Percentiles rank a stretch among this genome's conserved stretches.
Evolutionary conservation across 92 coral and sea anemone genomes (phyloP).

Genomic region (Phymanthus crucifer): DNA sequence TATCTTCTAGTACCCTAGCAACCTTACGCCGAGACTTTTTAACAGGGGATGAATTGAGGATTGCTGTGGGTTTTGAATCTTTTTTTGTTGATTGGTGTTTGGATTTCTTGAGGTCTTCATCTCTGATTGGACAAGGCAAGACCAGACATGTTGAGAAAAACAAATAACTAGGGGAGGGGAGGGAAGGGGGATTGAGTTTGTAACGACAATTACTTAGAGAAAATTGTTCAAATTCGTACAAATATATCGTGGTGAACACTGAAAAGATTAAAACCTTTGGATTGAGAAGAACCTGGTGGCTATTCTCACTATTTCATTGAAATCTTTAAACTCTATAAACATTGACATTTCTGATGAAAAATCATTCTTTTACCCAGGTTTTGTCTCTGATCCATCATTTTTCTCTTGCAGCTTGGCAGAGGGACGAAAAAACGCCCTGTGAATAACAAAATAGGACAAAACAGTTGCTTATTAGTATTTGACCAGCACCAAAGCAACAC

Average conservation of each 20-base stretch:
- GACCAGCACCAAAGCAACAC: neutral
- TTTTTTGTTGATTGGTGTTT: constrained; percentile 29
- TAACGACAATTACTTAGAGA: neutral
- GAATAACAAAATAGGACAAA: neutral
- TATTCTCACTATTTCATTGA: too few species aligned
- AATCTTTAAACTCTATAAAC: too few species aligned
- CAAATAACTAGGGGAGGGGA: neutral
- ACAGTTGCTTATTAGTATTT: neutral
- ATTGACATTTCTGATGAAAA: neutral
- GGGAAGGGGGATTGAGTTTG: neutral
- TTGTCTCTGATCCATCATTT: neutral
- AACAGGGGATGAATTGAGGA: constrained; percentile 73
- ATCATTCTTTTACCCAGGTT: constrained; percentile 7
- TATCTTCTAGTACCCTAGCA: constrained; percentile 68
- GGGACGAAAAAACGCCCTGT: constrained; percentile 57
- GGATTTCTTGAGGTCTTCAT: constrained; percentile 1
- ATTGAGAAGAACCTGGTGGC: too few species aligned
- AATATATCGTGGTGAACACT: neutral
- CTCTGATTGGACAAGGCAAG: constrained; percentile 16
- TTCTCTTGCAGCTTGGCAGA: constrained; percentile 57
- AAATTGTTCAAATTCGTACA: neutral
- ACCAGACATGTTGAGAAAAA: neutral
- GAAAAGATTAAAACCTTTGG: neutral
- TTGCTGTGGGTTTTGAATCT: constrained; percentile 15
- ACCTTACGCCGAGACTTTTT: constrained; percentile 74